Evolutionary conservation across 2,888 invertebrate genomes (phyloP).

Genomic region (Listrodromus nycthemerus): DNA sequence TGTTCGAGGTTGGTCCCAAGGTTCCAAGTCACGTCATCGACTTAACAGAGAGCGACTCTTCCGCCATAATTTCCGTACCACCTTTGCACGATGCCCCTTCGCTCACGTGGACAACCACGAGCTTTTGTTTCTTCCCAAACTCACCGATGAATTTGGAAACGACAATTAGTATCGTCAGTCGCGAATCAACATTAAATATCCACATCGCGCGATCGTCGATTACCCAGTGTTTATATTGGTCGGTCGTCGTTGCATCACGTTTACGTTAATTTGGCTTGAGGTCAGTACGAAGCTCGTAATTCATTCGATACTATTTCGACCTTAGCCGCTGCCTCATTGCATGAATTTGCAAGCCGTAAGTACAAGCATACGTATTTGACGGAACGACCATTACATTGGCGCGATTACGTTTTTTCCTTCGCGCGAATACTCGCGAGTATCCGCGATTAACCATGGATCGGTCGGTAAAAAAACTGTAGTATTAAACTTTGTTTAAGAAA

Average conservation of each 20-base stretch:
- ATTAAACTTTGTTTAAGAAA: no score
- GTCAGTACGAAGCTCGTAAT: slow-evolving; percentile 10
- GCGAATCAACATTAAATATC: neutral
- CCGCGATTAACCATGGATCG: no score
- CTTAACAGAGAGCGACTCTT: slow-evolving; percentile 46
- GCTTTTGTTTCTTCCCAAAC: neutral
- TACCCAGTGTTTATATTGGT: neutral
- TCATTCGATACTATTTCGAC: slow-evolving; percentile 49
- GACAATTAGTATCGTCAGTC: neutral
- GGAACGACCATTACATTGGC: neutral
- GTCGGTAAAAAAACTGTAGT: no score
- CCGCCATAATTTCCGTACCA: slow-evolving; percentile 60
- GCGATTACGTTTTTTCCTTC: no score
- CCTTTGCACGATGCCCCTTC: slow-evolving; percentile 53
- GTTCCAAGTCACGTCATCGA: slow-evolving; percentile 81
- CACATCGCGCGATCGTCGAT: neutral
- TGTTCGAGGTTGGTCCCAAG: slow-evolving; percentile 83
- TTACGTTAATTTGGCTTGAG: neutral
- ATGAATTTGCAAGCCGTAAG: slow-evolving; percentile 38
- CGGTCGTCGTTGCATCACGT: neutral
- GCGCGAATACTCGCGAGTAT: no score
- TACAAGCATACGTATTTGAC: neutral
- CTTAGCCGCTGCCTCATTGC: slow-evolving; percentile 19
- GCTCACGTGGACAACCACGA: slow-evolving; percentile 27
- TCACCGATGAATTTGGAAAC: neutral